Base-by-base conservation (phyloP, 2,888 invertebrate species). In the Alloscopus bannaensis region DNA sequence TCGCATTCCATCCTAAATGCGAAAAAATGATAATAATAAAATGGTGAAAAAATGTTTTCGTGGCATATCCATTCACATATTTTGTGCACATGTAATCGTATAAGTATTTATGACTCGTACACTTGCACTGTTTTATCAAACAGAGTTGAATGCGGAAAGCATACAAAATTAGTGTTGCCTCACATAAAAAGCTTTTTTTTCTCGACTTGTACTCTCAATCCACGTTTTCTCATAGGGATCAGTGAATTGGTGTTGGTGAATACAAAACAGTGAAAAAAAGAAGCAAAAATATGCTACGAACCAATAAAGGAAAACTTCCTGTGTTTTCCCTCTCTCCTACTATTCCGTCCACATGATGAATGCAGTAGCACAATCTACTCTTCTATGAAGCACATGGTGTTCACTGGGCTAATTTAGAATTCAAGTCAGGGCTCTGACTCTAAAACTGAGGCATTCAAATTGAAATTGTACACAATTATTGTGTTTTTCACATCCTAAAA, bases 141-240 rank as follows among this genome's bases (percentile, higher is more conserved):
- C 20, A 64, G 18, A 2, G 22, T 24, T 22, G 20, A 28, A 36
- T 69, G 69, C 57, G 57, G 3, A 69, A 45, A 42, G 69, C 55
- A 57, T 69, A 57, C 57, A 24, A 57, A 65, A 68, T 16, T 52
- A 68, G 20, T 3, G 13, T 31, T 36, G 65, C 18, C 20, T 6
- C 20, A 36, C 40, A 62, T 11, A 40, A 18, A n/a, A 65, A 65
- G 18, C 45, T 3, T 18, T 36, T 36, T 13, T 45, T 55, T 26
- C 13, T 26, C 66, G 31, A 36, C 52, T 68, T 68, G 11, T 26
- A 55, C 55, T 29, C 29, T 16, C 28, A 11, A 42, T 29, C 24
- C 60, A n/a, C 28, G n/a, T 29, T 13, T 36, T 20, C 66, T 68
- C 66, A 36, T 36, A n/a, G 66, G 55, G 66, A 68, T 50, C 65